A percentile compares a stretch with the other conserved stretches of the same genome.
Conservation (phyloP, 2,797 vertebrate genomes). For the Coendou prehensilis region DNA sequence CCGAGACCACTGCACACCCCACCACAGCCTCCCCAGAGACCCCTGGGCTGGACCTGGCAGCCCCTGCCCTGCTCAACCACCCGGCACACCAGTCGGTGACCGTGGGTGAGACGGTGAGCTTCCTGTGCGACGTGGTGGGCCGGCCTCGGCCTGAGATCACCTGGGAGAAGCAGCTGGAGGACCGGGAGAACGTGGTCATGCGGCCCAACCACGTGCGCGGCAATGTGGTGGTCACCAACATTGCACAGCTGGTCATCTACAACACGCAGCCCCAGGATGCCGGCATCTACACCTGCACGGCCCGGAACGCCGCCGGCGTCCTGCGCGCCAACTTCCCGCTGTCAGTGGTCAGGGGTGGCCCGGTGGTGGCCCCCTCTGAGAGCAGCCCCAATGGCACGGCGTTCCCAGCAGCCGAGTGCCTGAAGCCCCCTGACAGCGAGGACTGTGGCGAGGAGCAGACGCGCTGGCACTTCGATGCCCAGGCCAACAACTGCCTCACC, state of each 20-base stretch:
- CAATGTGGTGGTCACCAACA: constrained; percentile 98
- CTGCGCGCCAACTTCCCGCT: constrained; percentile 93
- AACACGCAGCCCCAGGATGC: constrained; percentile 95
- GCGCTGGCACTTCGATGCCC: constrained; percentile 95
- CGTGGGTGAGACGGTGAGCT: constrained; percentile 96
- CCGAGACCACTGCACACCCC: constrained; percentile 94
- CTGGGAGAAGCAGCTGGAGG: constrained; percentile 96
- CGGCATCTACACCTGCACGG: constrained; percentile 97
- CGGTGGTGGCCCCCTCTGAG: constrained; percentile 80
- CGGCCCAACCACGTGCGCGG: constrained; percentile 95
- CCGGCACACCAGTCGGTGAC: constrained; percentile 93
- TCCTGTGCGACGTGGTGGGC: constrained; percentile 96
- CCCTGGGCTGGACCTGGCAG: constrained; percentile 89
- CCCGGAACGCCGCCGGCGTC: constrained; percentile 92
- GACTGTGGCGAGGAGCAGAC: constrained; percentile 94
- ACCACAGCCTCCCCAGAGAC: constrained; percentile 92
- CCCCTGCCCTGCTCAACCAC: constrained; percentile 92
- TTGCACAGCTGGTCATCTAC: constrained; percentile 98
- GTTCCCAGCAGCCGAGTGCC: constrained; percentile 92
- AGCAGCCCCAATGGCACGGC: constrained; percentile 89
- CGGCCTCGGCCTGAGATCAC: constrained; percentile 96
- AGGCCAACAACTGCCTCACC: constrained; percentile 96
- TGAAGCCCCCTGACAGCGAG: constrained; percentile 92
- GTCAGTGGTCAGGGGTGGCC: constrained; percentile 91
- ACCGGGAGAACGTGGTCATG: constrained; percentile 93